phyloP scores from a whole-genome alignment of 2,888 invertebrate genomes.

The Drosophila anceps region DNA sequence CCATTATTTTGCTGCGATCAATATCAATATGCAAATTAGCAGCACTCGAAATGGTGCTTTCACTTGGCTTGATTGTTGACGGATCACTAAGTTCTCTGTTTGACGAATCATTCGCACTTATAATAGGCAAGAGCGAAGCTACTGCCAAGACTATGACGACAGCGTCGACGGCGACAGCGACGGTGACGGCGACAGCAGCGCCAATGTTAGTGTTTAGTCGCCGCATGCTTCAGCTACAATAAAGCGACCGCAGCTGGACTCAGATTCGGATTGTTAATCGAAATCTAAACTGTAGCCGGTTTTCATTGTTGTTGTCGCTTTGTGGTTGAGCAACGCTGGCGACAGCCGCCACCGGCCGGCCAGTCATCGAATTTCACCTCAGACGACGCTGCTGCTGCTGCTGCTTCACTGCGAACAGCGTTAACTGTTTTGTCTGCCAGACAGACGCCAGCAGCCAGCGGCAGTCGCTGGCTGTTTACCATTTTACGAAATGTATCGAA shows the following conservation, averaged over 20 bases:
- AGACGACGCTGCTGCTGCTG: constrained; percentile 10
- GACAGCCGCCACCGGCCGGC: constrained; percentile 42
- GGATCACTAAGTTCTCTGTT: constrained; percentile 55
- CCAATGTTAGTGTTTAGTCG: constrained; percentile 30
- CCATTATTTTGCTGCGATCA: constrained; percentile 65
- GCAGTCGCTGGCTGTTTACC: constrained; percentile 26
- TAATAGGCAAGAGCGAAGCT: constrained; percentile 32
- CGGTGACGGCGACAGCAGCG: constrained; percentile 16
- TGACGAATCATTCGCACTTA: constrained; percentile 52
- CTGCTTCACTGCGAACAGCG: constrained; percentile 29
- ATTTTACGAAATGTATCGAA: constrained; percentile 38
- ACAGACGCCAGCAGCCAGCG: constrained; percentile 17
- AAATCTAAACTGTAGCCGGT: constrained; percentile 39
- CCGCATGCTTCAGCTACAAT: constrained; percentile 27
- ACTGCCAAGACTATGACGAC: constrained; percentile 13
- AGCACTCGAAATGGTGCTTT: constrained; percentile 36
- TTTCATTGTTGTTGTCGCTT: constrained; percentile 41
- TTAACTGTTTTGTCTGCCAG: constrained; percentile 25
- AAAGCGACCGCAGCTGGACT: constrained; percentile 47
- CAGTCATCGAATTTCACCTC: constrained; percentile 44
- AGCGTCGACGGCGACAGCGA: constrained; percentile 19
- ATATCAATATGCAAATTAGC: constrained; percentile 5
- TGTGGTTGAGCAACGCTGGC: constrained; percentile 45
- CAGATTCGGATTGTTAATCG: constrained; percentile 31
- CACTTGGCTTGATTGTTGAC: constrained; percentile 38